Evolutionary conservation across 2,113 vertebrate genomes (phyloP).

Genomic region (Myanophis thanlyinensis): DNA sequence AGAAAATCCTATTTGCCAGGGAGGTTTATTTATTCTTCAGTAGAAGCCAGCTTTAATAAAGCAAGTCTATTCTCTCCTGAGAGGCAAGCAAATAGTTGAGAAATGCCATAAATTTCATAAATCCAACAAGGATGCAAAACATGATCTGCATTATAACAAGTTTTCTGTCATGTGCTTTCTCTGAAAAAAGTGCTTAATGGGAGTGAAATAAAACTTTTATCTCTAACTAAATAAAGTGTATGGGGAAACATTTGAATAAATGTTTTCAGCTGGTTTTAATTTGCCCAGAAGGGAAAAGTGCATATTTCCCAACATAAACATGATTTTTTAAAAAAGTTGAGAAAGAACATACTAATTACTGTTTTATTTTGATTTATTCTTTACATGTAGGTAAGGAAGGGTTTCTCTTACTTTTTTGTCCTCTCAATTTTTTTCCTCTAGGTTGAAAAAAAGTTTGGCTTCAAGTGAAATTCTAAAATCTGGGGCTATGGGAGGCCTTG

Average conservation of each 20-base stretch:
- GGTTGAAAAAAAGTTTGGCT: slow-evolving; percentile 7
- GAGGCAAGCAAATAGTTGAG: slow-evolving; percentile 54
- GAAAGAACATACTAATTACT: slow-evolving; percentile 56
- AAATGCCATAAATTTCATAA: slow-evolving; percentile 42
- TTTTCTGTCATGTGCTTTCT: slow-evolving; percentile 37
- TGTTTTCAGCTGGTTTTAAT: slow-evolving; percentile 61
- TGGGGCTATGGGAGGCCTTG: background rate
- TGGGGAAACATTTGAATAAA: slow-evolving; percentile 47
- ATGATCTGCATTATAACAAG: slow-evolving; percentile 48
- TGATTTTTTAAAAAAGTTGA: slow-evolving; percentile 16
- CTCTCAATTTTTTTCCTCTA: background rate
- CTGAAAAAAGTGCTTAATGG: slow-evolving; percentile 54
- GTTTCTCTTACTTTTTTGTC: background rate
- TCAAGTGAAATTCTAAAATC: background rate
- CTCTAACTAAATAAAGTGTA: slow-evolving; percentile 60
- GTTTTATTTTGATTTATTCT: slow-evolving; percentile 51
- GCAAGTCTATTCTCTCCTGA: slow-evolving; percentile 24
- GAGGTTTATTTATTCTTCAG: slow-evolving; percentile 45
- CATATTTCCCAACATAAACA: slow-evolving; percentile 60
- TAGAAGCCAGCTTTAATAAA: slow-evolving; percentile 37
- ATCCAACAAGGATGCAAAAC: slow-evolving; percentile 44
- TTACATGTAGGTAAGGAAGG: slow-evolving; percentile 37
- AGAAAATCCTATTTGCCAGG: slow-evolving; percentile 46
- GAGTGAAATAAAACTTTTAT: slow-evolving; percentile 48
- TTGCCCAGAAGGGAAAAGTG: slow-evolving; percentile 50